phyloP scores from a whole-genome alignment of 30 jellyfish, hydroid and myxozoan genomes.

The Hydractinia symbiolongicarpus region DNA sequence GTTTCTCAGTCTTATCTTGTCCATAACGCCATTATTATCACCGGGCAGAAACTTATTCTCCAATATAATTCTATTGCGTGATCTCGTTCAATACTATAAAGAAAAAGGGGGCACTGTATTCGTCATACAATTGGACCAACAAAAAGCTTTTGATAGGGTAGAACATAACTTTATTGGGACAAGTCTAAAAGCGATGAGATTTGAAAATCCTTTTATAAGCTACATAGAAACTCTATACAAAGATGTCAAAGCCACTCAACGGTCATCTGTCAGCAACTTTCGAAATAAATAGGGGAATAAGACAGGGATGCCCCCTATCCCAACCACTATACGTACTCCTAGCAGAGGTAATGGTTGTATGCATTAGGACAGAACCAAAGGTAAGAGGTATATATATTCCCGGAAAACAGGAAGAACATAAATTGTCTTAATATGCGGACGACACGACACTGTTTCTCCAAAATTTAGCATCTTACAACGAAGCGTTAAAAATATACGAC shows the following conservation, averaged over 20 bases:
- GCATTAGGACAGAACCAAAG: background rate
- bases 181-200: background rate
- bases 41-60: conserved; percentile 36
- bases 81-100: conserved; percentile 1
- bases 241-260: background rate
- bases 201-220: background rate
- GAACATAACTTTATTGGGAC: conserved; percentile 17
- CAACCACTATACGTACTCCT: background rate
- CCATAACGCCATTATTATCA: too few species aligned
- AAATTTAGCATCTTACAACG: background rate
- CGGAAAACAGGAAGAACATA: background rate
- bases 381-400: conserved; percentile 4
- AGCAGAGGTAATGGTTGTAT: background rate
- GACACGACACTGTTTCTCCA: conserved; percentile 17
- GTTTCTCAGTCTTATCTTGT: too few species aligned
- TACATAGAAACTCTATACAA: background rate
- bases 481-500: background rate
- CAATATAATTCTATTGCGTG: conserved; percentile 25
- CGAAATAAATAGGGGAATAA: background rate
- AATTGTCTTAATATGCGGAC: conserved; percentile 4
- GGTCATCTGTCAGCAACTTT: background rate
- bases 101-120: background rate
- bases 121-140: conserved; percentile 25
- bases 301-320: conserved; percentile 24
- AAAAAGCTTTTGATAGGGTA: conserved; percentile 44